Evolutionary conservation across 2,888 invertebrate genomes (phyloP), one percentile per base, ranked within the genome.

Genomic region (Ichneumon xanthorius): DNA sequence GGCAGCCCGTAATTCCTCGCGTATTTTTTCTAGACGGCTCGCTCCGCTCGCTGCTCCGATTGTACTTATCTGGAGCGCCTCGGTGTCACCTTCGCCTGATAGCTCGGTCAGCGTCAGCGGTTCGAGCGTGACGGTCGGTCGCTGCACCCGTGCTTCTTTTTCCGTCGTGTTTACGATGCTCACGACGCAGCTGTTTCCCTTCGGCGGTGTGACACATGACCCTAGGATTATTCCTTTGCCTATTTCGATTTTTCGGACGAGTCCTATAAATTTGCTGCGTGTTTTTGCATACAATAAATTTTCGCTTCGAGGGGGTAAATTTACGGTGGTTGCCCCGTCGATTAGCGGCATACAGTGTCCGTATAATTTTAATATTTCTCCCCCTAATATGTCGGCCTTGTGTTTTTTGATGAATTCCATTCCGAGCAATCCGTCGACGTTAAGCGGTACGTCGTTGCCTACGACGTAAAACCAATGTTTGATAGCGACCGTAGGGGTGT

Each of bases 401-500:
- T 65, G 37, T 11, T 65, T 33, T 65, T 65, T n/a, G 1, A 65
- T 37, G 3, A 65, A 65, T 1, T 65, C 37, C 37, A 65, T 37
- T 0, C 37, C 65, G 33, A 65, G n/a, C 11, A 65, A 2, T 37
- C 65, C 65, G n/a, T 65, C 65, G 2, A 65, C 65, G 19, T 19
- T 33, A 26, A 63, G 63, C 2, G 37, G 63, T 37, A 63, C 33
- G n/a, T 33, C 33, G 6, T 33, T 33, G 30, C 19, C 63, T 4
- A 63, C 37, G n/a, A 63, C 63, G 63, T 63, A 37, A n/a, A 63
- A 63, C 33, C n/a, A 30, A 5, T 63, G 63, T 3, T 37, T 30
- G 9, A 33, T 33, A 5, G 2, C 19, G 16, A 63, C 63, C 1
- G 63, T n/a, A 0, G 33, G 63, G 16, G 63, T 63, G 6, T 33